Evolutionary conservation across 2,797 vertebrate genomes (phyloP).

Genomic region (Chiloscyllium punctatum): DNA sequence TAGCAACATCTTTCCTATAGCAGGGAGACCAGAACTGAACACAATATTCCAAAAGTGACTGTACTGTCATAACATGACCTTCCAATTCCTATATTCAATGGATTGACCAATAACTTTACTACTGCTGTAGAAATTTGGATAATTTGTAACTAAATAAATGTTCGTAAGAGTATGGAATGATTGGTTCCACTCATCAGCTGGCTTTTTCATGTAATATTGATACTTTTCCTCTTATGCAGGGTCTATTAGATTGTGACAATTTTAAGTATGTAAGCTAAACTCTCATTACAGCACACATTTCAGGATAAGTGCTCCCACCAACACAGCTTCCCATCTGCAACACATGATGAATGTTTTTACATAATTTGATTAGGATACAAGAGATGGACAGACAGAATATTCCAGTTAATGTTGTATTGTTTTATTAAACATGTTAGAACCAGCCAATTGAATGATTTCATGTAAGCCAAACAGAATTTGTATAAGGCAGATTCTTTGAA

Average conservation of each 20-base stretch:
- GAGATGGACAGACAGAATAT: neutral
- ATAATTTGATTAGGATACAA: neutral
- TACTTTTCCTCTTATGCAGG: neutral
- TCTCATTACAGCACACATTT: neutral
- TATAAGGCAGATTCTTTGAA: neutral
- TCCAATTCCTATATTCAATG: no score
- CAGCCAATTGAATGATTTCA: neutral
- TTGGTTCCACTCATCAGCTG: no score
- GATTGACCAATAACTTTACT: no score
- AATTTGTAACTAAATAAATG: no score
- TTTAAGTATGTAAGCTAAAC: neutral
- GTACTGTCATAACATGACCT: no score
- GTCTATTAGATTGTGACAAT: neutral
- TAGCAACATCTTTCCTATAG: no score
- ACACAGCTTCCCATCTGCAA: neutral
- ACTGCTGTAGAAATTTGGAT: no score
- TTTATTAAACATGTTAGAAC: neutral
- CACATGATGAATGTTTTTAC: neutral
- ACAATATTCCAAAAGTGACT: no score
- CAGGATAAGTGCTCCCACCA: neutral
- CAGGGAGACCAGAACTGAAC: no score
- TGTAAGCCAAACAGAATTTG: neutral
- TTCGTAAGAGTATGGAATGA: no score
- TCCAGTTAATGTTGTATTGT: neutral
- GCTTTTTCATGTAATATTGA: neutral